Percentiles rank a stretch among this genome's conserved stretches.
These are phyloP conservation scores for rat (Rattus norvegicus) DNA, from an alignment of 2,113 vertebrate species.

Conservation along the genomic window DNA sequence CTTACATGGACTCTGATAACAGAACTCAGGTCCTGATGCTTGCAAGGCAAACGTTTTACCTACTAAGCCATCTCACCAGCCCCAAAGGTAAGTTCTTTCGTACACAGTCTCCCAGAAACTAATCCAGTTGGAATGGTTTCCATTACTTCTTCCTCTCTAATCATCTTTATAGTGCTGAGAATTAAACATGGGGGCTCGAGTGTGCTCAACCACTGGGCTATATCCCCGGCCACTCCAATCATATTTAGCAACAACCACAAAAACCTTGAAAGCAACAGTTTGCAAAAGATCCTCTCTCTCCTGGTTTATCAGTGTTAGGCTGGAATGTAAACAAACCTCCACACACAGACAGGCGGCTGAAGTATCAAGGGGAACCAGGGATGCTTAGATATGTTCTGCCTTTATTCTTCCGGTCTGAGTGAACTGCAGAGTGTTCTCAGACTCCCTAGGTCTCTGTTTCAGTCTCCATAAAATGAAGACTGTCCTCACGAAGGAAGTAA, in stretches of 20 bases:
- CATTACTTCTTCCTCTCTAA: not conserved
- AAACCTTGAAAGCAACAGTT: not conserved
- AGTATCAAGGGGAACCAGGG: not conserved
- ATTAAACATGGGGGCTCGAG: not conserved
- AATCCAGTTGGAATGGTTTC: not conserved
- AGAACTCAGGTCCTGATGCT: not conserved
- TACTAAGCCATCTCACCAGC: not conserved
- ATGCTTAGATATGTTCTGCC: not conserved
- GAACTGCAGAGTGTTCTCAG: not conserved
- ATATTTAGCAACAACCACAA: slow-evolving; percentile 11
- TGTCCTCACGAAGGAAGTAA: not conserved
- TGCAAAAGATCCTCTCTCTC: not conserved
- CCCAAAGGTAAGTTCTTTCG: not conserved
- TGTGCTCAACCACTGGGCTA: not conserved
- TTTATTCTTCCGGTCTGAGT: not conserved
- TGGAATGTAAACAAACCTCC: not conserved
- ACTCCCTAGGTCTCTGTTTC: not conserved
- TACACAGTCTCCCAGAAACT: not conserved
- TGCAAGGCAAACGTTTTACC: not conserved
- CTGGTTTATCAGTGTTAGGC: not conserved
- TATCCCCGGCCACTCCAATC: not conserved
- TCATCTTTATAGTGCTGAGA: not conserved
- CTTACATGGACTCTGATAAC: not conserved
- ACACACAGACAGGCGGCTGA: not conserved
- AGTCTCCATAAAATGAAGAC: not conserved